phyloP scores from a whole-genome alignment of 2,888 invertebrate genomes.

The Sturmia bella region DNA sequence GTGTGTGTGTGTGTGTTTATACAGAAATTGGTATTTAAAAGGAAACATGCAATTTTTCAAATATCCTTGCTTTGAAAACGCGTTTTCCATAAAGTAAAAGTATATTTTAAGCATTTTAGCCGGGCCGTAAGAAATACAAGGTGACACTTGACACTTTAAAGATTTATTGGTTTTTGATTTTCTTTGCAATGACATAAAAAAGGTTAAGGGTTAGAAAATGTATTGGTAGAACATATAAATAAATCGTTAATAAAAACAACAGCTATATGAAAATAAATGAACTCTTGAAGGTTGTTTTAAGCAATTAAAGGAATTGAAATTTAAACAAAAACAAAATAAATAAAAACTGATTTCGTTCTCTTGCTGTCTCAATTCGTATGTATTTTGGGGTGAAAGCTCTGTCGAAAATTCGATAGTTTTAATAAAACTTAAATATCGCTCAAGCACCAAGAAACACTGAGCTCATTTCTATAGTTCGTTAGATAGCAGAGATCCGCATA shows the following conservation, averaged over 20 bases:
- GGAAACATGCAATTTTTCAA: conserved; percentile 73
- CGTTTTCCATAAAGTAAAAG: conserved; percentile 58
- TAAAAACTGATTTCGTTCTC: too few relatives aligned
- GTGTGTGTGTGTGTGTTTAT: neutral
- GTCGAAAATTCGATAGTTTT: too few relatives aligned
- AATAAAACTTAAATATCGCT: too few relatives aligned
- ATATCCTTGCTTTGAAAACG: conserved; percentile 61
- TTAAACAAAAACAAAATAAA: neutral
- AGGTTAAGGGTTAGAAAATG: conserved; percentile 47
- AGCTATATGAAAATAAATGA: neutral
- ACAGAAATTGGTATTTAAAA: conserved; percentile 49
- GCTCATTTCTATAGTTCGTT: too few relatives aligned
- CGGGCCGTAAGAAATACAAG: conserved; percentile 53
- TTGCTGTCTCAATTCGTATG: too few relatives aligned
- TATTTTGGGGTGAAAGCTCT: too few relatives aligned
- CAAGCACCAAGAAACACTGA: too few relatives aligned
- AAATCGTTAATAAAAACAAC: conserved; percentile 2
- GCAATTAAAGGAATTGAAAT: neutral
- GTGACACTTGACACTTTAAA: conserved; percentile 68
- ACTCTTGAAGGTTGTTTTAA: conserved; percentile 22
- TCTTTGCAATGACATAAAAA: conserved; percentile 22
- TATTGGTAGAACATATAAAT: conserved; percentile 31
- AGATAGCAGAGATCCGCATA: too few relatives aligned
- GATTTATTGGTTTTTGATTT: conserved; percentile 67
- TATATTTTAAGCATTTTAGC: conserved; percentile 46